These are phyloP conservation scores for Allygus modestus DNA, from an alignment of 2,888 invertebrate genomes.

Conservation along the genomic window DNA sequence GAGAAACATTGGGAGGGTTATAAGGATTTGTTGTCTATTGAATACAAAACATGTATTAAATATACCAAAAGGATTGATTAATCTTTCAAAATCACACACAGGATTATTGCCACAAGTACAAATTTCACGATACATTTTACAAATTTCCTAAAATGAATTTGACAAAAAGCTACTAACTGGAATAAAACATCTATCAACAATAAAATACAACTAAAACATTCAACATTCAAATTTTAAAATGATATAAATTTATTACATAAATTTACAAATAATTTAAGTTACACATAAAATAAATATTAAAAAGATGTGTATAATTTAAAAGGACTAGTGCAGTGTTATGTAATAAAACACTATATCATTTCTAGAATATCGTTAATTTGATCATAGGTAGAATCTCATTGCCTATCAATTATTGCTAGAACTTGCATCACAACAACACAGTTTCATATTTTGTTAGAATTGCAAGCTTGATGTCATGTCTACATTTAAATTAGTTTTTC, in stretches of 20 bases:
- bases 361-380: not conserved
- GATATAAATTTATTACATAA: not conserved
- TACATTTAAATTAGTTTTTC: too few species aligned
- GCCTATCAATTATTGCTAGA: slow-evolving; percentile 39
- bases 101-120: not conserved
- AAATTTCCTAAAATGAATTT: not conserved
- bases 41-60: too few species aligned
- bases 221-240: slow-evolving; percentile 18
- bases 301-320: not conserved
- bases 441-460: not conserved
- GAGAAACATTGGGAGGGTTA: too few species aligned
- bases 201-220: not conserved
- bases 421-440: slow-evolving; percentile 8
- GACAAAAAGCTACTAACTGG: not conserved
- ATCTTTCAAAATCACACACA: not conserved
- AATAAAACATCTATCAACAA: slow-evolving; percentile 2
- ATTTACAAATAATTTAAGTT: slow-evolving; percentile 10
- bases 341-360: not conserved
- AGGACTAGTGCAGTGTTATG: not conserved
- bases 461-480: too few species aligned
- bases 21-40: not conserved
- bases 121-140: not conserved
- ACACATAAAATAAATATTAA: slow-evolving; percentile 20
- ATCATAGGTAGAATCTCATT: slow-evolving; percentile 1
- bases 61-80: not conserved